Conservation (phyloP, 2,888 invertebrate genomes). For the Cotesia congregata region DNA sequence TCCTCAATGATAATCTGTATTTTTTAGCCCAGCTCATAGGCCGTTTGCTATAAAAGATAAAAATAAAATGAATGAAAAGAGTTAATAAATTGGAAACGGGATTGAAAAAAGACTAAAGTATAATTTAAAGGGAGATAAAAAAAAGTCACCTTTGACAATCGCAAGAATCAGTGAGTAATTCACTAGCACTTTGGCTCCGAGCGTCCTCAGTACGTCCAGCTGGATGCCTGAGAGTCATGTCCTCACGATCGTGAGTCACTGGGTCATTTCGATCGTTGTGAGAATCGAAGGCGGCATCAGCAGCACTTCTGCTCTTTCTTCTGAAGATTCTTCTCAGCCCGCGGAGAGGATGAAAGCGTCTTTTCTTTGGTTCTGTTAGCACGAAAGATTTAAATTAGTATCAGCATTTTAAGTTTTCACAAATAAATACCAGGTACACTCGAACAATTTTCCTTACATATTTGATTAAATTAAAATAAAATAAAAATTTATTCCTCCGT, state of each 20-base stretch:
- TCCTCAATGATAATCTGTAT: slow-evolving; percentile 51
- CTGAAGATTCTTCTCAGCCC: slow-evolving; percentile 81
- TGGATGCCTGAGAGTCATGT: slow-evolving; percentile 72
- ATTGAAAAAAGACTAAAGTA: slow-evolving; percentile 6
- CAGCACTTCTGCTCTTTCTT: slow-evolving; percentile 72
- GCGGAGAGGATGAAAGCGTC: slow-evolving; percentile 77
- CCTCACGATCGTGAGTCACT: slow-evolving; percentile 66
- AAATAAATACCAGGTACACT: background rate
- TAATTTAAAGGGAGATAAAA: background rate
- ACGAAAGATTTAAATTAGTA: background rate
- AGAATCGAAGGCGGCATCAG: slow-evolving; percentile 66
- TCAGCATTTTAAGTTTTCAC: background rate
- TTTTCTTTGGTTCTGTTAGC: slow-evolving; percentile 72
- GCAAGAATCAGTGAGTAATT: slow-evolving; percentile 75
- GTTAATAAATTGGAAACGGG: slow-evolving; percentile 26
- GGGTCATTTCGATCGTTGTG: slow-evolving; percentile 55
- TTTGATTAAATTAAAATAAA: background rate
- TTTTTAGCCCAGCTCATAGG: slow-evolving; percentile 50
- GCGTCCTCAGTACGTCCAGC: slow-evolving; percentile 65
- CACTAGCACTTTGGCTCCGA: slow-evolving; percentile 77
- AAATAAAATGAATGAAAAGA: slow-evolving; percentile 16
- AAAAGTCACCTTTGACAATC: slow-evolving; percentile 61
- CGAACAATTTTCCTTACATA: background rate
- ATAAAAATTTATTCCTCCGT: background rate
- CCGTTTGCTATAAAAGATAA: slow-evolving; percentile 45